These are phyloP conservation scores for Crossocerus cetratus DNA, from an alignment of 2,888 invertebrate species.

Conservation along the genomic window DNA sequence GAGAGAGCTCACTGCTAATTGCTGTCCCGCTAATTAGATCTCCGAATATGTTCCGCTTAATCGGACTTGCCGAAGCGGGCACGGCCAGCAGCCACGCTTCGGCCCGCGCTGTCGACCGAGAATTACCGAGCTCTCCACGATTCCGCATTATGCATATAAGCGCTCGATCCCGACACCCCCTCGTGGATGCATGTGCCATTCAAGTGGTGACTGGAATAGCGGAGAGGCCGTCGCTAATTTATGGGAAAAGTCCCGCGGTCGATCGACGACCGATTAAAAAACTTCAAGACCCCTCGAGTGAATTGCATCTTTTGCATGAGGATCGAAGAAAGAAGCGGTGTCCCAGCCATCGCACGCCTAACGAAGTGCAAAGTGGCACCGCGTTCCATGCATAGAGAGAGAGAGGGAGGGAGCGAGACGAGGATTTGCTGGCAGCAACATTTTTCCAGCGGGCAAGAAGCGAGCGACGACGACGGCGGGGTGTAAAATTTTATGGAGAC, in stretches of 20 bases:
- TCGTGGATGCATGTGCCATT: no score
- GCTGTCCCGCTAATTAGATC: slow-evolving; percentile 17
- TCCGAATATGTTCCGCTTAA: background rate
- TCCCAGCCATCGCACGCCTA: no score
- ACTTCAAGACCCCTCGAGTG: no score
- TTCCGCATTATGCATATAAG: no score
- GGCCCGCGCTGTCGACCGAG: background rate
- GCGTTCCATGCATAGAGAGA: background rate
- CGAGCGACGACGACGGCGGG: slow-evolving; percentile 8
- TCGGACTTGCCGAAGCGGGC: background rate
- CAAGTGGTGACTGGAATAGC: no score
- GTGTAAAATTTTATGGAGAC: slow-evolving; percentile 47
- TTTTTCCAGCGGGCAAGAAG: background rate
- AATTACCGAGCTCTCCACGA: background rate
- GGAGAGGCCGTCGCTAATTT: no score
- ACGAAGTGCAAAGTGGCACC: no score
- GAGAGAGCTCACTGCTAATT: slow-evolving; percentile 16
- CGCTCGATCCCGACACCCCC: no score
- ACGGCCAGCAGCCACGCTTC: background rate
- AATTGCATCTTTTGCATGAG: no score
- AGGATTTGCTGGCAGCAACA: background rate
- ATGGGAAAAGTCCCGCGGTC: no score
- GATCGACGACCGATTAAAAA: no score
- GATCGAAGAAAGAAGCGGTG: no score
- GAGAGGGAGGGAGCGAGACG: background rate